Percentiles rank a stretch among this genome's conserved stretches.
These are phyloP conservation scores for Dendronephthya gigantea DNA, from an alignment of 64 coral and sea anemone genomes.

Conservation along the genomic window DNA sequence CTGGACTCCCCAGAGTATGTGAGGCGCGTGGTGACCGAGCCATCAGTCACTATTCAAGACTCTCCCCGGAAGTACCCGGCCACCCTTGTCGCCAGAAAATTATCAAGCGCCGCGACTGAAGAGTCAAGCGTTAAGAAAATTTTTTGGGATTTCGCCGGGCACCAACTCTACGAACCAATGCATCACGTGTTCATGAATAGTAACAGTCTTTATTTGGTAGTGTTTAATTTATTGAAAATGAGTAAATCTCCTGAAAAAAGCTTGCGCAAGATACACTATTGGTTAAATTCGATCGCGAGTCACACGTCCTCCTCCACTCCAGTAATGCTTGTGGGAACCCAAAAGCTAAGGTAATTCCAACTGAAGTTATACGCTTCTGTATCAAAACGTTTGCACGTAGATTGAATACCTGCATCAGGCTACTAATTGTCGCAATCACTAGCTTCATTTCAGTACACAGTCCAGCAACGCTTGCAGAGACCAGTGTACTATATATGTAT, in stretches of 20 bases:
- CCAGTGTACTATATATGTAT: no score
- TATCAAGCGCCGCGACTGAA: not conserved
- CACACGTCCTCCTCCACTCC: constrained; percentile 34
- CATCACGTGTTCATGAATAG: constrained; percentile 49
- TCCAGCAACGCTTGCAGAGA: no score
- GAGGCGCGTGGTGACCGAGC: not conserved
- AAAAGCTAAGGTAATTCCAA: not conserved
- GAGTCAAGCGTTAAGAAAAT: not conserved
- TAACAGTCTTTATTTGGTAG: constrained; percentile 30
- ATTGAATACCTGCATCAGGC: not conserved
- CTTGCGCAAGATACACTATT: constrained; percentile 37
- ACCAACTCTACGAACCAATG: constrained; percentile 39
- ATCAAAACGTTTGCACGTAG: no score
- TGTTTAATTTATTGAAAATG: constrained; percentile 29
- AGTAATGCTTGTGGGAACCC: constrained; percentile 27
- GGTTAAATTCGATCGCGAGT: constrained; percentile 34
- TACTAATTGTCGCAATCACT: no score
- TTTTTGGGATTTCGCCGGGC: constrained; percentile 47
- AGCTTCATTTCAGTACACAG: no score
- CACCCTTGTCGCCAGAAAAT: not conserved
- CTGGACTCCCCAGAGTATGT: not conserved
- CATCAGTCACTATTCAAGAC: not conserved
- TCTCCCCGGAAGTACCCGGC: not conserved
- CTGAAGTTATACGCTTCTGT: not conserved
- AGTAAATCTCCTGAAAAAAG: not conserved